Evolutionary conservation across 2,888 invertebrate species (phyloP).

Genomic region (Ectemnius lituratus): DNA sequence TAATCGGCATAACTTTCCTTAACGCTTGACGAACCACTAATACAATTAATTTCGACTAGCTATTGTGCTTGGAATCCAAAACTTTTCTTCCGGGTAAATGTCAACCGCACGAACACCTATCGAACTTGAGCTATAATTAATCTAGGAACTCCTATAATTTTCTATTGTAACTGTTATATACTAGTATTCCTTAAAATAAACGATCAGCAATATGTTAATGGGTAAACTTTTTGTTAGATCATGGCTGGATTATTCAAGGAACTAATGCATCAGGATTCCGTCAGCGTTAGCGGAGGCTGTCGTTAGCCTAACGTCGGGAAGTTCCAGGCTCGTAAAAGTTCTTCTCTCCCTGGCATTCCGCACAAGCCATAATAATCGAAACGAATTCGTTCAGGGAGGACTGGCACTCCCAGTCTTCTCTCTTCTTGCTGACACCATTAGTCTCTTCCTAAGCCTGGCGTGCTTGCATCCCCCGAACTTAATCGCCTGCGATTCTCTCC

Average conservation of each 20-base stretch:
- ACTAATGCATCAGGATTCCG: neutral
- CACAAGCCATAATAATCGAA: constrained; percentile 11
- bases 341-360: neutral
- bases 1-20: too few relatives aligned
- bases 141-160: too few relatives aligned
- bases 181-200: too few relatives aligned
- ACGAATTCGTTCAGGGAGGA: constrained; percentile 2
- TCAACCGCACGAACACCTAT: too few relatives aligned
- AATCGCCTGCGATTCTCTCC: neutral
- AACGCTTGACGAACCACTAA: too few relatives aligned
- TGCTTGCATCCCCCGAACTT: neutral
- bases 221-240: too few relatives aligned
- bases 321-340: constrained; percentile 6
- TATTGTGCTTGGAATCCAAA: too few relatives aligned
- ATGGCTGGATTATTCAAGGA: neutral
- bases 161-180: too few relatives aligned
- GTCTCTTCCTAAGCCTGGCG: neutral
- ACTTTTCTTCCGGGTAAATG: too few relatives aligned
- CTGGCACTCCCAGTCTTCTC: constrained; percentile 1
- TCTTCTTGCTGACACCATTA: constrained; percentile 3
- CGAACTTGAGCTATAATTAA: too few relatives aligned
- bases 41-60: too few relatives aligned
- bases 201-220: too few relatives aligned
- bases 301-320: neutral
- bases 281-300: neutral